phyloP scores from a whole-genome alignment of 2,797 vertebrate genomes.

The Hypotaenidia okinawae region DNA sequence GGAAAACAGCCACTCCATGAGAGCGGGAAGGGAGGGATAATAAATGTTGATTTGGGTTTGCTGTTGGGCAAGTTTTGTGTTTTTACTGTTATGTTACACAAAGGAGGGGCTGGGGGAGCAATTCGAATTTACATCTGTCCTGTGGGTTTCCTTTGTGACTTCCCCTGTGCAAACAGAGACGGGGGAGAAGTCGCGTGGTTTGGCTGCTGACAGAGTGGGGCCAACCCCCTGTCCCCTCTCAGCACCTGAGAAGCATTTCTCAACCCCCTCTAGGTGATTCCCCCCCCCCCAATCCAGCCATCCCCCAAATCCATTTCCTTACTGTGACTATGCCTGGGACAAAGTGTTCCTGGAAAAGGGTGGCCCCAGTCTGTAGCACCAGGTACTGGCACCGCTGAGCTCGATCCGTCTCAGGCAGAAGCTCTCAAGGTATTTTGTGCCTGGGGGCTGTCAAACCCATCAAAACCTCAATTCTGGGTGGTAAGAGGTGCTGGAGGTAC shows the following conservation, averaged over 20 bases:
- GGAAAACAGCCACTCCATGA: neutral
- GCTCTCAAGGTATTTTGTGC: neutral
- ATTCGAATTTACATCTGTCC: neutral
- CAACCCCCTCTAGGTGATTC: neutral
- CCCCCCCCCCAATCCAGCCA: neutral
- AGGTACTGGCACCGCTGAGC: neutral
- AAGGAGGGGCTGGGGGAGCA: neutral
- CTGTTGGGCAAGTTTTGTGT: neutral
- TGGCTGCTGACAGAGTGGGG: neutral
- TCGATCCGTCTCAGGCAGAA: fast-evolving
- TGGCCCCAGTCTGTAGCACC: neutral
- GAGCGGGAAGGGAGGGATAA: conserved; percentile 14
- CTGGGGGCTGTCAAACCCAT: fast-evolving
- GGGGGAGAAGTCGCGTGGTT: neutral
- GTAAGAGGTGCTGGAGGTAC: neutral
- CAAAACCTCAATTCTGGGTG: neutral
- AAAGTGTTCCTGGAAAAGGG: neutral
- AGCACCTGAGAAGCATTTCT: neutral
- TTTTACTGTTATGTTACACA: conserved; percentile 10
- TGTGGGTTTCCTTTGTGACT: neutral
- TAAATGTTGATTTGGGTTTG: neutral
- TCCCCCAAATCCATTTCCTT: neutral
- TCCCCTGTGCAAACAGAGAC: neutral
- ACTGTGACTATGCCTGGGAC: fast-evolving
- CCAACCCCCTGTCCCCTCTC: neutral